Evolutionary conservation across 1,140 invertebrate species (phyloP).

Genomic region (Homarus americanus): DNA sequence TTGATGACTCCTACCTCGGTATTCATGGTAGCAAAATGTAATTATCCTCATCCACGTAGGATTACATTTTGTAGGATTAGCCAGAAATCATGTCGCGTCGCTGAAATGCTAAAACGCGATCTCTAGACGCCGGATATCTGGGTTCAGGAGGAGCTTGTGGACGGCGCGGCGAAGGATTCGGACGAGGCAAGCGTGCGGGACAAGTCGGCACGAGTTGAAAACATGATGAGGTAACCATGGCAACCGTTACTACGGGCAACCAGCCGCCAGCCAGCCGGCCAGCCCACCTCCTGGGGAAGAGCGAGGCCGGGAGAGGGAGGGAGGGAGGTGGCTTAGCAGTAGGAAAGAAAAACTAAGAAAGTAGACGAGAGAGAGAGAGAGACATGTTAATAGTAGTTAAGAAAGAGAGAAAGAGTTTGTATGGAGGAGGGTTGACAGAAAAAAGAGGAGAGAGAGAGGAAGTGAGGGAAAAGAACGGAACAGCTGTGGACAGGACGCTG

Average conservation of each 20-base stretch:
- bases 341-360: too few species aligned
- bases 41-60: not conserved
- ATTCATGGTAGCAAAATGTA: slow-evolving; percentile 14
- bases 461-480: too few species aligned
- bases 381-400: too few species aligned
- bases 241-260: slow-evolving; percentile 50
- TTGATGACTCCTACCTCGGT: slow-evolving; percentile 17
- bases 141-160: not conserved
- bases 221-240: slow-evolving; percentile 60
- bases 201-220: slow-evolving; percentile 57
- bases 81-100: not conserved
- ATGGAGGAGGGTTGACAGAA: too few species aligned
- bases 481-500: too few species aligned
- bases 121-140: not conserved
- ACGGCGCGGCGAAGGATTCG: not conserved
- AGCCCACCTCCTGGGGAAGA: not conserved
- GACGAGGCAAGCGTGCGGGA: slow-evolving; percentile 29
- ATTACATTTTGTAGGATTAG: slow-evolving; percentile 4
- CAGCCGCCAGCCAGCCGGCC: slow-evolving; percentile 18
- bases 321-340: not conserved
- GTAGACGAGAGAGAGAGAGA: not conserved
- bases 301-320: not conserved
- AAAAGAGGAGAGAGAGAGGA: too few species aligned
- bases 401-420: too few species aligned
- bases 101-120: not conserved